Base-by-base conservation (phyloP, 2,888 invertebrate genomes). In the Eilema caniola region DNA sequence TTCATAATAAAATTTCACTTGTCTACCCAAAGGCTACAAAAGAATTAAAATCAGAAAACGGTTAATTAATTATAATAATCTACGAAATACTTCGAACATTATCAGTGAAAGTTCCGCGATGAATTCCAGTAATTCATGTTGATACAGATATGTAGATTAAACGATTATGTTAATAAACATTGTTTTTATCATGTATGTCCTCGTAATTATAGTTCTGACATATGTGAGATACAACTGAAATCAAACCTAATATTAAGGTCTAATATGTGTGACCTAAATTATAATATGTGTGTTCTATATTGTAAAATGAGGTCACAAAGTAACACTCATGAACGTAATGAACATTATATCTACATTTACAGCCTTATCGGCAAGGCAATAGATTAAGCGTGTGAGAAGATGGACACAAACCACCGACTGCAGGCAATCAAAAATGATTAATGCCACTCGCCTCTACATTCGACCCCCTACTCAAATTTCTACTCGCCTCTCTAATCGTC, bases 111-210 rank as follows among this genome's bases (percentile, higher is more conserved):
- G 20, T 59, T 28, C 33, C 14, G 8, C 41, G 37, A 57, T 28
- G 23, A n/a, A n/a, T 53, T 53, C 53, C 53, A 53, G 53, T 10
- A 53, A 53, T n/a, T 53, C 10, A 10, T 53, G n/a, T 53, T n/a
- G 53, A 53, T 53, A 53, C 53, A n/a, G n/a, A 53, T 10, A n/a
- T n/a, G n/a, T n/a, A 53, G 53, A 53, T 53, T 53, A 53, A 53
- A 20, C 53, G 20, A n/a, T 53, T 53, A 53, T 53, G n/a, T n/a
- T n/a, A 53, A 53, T n/a, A n/a, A 53, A 53, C n/a, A 53, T 53
- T 4, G 53, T 10, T 2, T 53, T 53, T 53, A 53, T 53, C 53
- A 20, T 53, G 10, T 53, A 53, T 53, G 20, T 53, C n/a, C 53
- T 53, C n/a, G 53, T 2, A 53, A 53, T 41, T 53, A 53, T 10